Evolutionary conservation across 2,113 vertebrate genomes (phyloP).

Genomic region (Microcebus tavaratra): DNA sequence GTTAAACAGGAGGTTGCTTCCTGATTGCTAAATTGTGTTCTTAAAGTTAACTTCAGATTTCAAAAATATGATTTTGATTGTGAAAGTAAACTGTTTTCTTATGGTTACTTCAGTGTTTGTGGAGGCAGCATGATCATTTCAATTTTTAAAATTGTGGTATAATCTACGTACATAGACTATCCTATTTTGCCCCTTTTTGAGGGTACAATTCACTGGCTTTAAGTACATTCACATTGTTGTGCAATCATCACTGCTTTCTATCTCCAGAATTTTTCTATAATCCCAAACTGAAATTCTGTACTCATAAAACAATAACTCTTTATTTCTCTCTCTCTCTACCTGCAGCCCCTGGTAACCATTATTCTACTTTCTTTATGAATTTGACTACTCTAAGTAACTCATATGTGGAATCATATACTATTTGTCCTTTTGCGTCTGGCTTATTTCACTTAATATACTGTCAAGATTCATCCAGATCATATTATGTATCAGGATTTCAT

Average conservation of each 20-base stretch:
- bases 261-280: neutral
- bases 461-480: neutral
- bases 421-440: neutral
- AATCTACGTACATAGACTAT: neutral
- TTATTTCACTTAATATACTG: neutral
- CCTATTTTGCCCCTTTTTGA: neutral
- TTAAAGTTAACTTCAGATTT: conserved; percentile 19
- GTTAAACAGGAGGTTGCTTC: neutral
- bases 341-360: too few species aligned
- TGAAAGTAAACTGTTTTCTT: neutral
- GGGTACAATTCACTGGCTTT: neutral
- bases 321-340: too few species aligned
- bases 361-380: neutral
- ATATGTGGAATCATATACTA: neutral
- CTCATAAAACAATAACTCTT: neutral
- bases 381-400: neutral
- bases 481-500: neutral
- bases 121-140: neutral
- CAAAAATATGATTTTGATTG: neutral
- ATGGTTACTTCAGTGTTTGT: neutral
- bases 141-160: neutral
- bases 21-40: neutral
- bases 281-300: neutral
- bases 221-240: neutral
- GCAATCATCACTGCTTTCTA: neutral